Evolutionary conservation across 2,113 vertebrate genomes (phyloP), one percentile per base, ranked within the genome.

Genomic region (Gavia stellata): DNA sequence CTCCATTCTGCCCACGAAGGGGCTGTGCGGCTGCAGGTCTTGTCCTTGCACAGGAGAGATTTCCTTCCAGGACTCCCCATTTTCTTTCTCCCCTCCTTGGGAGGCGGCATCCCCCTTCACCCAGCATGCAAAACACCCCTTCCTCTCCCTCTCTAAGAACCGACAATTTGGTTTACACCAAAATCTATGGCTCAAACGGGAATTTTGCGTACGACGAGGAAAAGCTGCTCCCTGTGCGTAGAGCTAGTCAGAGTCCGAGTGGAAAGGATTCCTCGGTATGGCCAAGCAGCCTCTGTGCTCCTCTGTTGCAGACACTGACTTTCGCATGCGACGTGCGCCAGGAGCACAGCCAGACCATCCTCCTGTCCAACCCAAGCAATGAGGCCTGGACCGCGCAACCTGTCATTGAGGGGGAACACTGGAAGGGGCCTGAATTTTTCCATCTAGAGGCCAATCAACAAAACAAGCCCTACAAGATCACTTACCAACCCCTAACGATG

Each of bases 401-500:
- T 31, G 92, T 98, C 70, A 96, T 99, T 45, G 98, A 99, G 53
- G 99, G 98, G 0, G 94, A 99, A 58, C 97, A 99, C 85, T 99
- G 99, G 99, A 98, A 96, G 20, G 98, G 97, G 15, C 94, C 97
- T 0, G 97, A 98, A 47, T 88, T 96, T 62, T 53, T 99, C 77
- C 93, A 94, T 24, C 94, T 99, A 5, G 98, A 99, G 61, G 98
- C 99, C 31, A 92, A 97, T 55, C 98, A 98, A 81, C 98, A 99
- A 86, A 98, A 97, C 95, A 98, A 98, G 84, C 92, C 98, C 29
- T 99, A 98, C 9, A 97, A 99, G 68, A 96, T 99, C 94, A 99
- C 98, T 40, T 99, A 99, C 95, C 96, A 33, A 24, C 99, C 99
- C 5, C 96, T 98, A 66, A 97, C 96, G 66, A 98, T 99, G 98